phyloP scores from a whole-genome alignment of 2,797 vertebrate species.

The Sternotherus odoratus region DNA sequence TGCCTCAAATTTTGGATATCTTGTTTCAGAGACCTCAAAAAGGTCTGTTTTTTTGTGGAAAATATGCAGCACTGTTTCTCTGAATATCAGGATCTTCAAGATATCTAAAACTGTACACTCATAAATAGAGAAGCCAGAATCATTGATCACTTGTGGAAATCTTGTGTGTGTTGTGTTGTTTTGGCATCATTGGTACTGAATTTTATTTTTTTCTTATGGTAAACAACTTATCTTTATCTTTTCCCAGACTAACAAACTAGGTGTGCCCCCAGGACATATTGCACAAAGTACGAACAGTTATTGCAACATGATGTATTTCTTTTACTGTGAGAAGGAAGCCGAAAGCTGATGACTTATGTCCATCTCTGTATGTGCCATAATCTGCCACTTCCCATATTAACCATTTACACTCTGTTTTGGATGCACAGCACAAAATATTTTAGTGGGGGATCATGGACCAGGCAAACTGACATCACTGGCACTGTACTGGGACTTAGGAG shows the following conservation, averaged over 20 bases:
- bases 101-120: background rate
- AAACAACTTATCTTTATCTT: background rate
- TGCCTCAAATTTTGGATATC: rapidly evolving
- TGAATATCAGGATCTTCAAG: background rate
- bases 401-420: background rate
- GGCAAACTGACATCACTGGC: background rate
- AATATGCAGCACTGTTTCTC: background rate
- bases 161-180: background rate
- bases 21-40: background rate
- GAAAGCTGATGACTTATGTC: background rate
- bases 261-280: background rate
- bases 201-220: background rate
- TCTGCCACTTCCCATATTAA: background rate
- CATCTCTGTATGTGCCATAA: background rate
- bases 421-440: background rate
- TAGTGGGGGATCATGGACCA: background rate
- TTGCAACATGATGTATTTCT: background rate
- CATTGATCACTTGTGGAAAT: background rate
- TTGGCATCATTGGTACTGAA: background rate
- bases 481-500: background rate
- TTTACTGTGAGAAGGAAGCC: background rate
- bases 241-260: background rate
- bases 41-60: background rate
- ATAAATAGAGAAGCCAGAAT: background rate
- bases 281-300: background rate